Conservation (phyloP, 2,113 vertebrate species). For the Polyodon spathula region DNA sequence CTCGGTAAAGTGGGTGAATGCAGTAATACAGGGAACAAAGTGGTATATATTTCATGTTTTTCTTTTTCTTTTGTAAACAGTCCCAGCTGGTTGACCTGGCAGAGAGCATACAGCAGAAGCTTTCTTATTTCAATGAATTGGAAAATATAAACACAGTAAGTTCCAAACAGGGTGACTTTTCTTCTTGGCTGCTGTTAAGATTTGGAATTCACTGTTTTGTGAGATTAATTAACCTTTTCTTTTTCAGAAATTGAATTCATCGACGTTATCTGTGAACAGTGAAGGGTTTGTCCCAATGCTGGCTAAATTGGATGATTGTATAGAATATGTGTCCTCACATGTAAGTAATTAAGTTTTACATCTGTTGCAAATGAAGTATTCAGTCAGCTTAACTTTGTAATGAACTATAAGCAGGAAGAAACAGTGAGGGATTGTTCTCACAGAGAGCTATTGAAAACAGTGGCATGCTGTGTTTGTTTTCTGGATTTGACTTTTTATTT, state of each 20-base stretch:
- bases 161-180: no score
- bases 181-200: no score
- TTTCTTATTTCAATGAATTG: slow-evolving; percentile 94
- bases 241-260: slow-evolving; percentile 88
- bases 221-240: not conserved
- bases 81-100: slow-evolving; percentile 87
- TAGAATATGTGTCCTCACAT: slow-evolving; percentile 88
- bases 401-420: no score
- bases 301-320: slow-evolving; percentile 90
- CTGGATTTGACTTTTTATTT: no score
- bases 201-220: not conserved
- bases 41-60: slow-evolving; percentile 16
- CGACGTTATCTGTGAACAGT: slow-evolving; percentile 86
- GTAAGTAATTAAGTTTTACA: slow-evolving; percentile 58
- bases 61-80: slow-evolving; percentile 52
- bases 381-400: not conserved
- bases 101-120: slow-evolving; percentile 93
- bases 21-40: no score
- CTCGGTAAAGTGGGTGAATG: no score
- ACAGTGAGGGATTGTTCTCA: no score
- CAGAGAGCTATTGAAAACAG: no score
- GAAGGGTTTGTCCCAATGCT: slow-evolving; percentile 96
- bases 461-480: no score
- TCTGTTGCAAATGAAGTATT: not conserved
- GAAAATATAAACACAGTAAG: slow-evolving; percentile 92